These are phyloP conservation scores for Oenanthe oenanthe DNA, from an alignment of 2,113 vertebrate species.

Conservation along the genomic window DNA sequence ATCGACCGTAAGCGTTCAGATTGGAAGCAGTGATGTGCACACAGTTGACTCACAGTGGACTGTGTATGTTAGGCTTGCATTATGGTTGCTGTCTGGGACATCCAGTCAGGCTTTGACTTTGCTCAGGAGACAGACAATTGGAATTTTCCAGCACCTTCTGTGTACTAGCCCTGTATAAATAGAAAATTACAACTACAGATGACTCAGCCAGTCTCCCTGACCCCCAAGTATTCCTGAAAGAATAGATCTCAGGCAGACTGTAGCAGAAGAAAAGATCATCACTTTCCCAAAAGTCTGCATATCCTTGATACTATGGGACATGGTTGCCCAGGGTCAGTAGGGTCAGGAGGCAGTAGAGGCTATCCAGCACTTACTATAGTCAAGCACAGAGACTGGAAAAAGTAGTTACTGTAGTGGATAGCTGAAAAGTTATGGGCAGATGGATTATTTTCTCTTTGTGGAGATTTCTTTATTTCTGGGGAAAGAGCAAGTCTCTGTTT, in stretches of 20 bases:
- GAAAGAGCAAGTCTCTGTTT: neutral
- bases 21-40: neutral
- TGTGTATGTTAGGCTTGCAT: neutral
- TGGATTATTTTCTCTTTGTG: neutral
- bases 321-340: neutral
- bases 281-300: neutral
- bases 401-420: neutral
- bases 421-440: neutral
- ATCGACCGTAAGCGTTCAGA: neutral
- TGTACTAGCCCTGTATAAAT: neutral
- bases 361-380: neutral
- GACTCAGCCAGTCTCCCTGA: neutral
- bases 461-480: neutral
- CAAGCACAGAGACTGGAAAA: neutral
- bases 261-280: neutral
- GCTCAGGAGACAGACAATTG: neutral
- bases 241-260: neutral
- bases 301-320: neutral
- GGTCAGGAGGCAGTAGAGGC: neutral
- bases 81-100: neutral
- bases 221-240: neutral
- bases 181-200: neutral
- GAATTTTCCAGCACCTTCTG: neutral
- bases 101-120: neutral
- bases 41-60: neutral